Evolutionary conservation across 2,113 vertebrate genomes (phyloP).

Genomic region (Pituophis catenifer): DNA sequence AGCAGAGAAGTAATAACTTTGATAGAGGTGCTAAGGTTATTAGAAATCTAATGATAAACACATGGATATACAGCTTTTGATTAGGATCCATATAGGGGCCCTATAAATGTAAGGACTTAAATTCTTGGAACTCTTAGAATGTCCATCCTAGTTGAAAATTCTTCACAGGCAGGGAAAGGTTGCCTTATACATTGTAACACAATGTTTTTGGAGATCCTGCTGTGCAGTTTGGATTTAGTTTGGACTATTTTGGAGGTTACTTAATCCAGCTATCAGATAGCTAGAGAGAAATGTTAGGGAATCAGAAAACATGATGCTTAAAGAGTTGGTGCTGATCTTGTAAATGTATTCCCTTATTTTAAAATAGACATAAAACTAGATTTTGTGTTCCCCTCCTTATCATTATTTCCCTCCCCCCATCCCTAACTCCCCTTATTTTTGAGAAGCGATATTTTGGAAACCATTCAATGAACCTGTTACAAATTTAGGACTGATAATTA

Average conservation of each 20-base stretch:
- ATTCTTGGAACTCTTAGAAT: background rate
- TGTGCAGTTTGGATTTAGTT: background rate
- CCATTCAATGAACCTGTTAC: accelerated
- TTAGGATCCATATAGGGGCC: background rate
- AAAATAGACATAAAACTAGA: background rate
- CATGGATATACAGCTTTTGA: background rate
- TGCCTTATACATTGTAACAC: background rate
- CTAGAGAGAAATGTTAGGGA: background rate
- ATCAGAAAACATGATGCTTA: background rate
- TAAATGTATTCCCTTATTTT: background rate
- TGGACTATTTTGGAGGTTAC: background rate
- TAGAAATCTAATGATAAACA: background rate
- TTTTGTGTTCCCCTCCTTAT: background rate
- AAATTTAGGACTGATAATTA: accelerated
- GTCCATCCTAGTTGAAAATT: background rate
- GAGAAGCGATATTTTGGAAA: background rate
- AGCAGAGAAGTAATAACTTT: background rate
- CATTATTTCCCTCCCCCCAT: background rate
- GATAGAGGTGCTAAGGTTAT: background rate
- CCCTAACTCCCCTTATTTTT: background rate
- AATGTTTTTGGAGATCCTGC: background rate
- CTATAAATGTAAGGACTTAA: background rate
- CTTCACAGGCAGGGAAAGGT: background rate
- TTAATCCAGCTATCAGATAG: background rate
- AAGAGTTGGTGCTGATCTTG: background rate